These are phyloP conservation scores for Saturnia japonica DNA, from an alignment of 2,888 invertebrate species.

Conservation along the genomic window DNA sequence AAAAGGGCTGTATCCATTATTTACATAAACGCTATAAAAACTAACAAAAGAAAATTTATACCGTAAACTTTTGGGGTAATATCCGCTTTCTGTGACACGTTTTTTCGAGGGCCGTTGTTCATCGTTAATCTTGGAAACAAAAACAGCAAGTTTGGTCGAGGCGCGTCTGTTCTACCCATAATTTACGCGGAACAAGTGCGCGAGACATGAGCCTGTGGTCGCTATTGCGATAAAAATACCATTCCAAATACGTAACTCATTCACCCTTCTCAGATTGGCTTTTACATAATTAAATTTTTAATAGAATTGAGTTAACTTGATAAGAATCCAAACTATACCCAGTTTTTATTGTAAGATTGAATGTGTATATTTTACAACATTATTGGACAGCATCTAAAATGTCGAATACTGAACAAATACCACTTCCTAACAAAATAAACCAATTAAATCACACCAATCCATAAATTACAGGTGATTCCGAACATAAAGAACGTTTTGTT, in stretches of 20 bases:
- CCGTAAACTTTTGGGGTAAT: slow-evolving; percentile 71
- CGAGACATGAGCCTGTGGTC: slow-evolving; percentile 64
- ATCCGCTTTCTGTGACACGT: slow-evolving; percentile 75
- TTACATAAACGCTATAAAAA: slow-evolving; percentile 66
- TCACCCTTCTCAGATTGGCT: slow-evolving; percentile 13
- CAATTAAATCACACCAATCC: background rate
- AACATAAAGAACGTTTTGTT: background rate
- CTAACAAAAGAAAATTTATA: slow-evolving; percentile 71
- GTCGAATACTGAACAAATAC: too few species aligned
- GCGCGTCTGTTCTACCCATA: slow-evolving; percentile 65
- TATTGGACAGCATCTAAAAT: too few species aligned
- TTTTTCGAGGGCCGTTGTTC: slow-evolving; percentile 76
- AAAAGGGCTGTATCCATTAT: slow-evolving; percentile 62
- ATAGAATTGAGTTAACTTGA: too few species aligned
- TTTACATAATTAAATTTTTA: slow-evolving; percentile 13
- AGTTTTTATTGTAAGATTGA: too few species aligned
- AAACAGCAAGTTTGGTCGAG: slow-evolving; percentile 72
- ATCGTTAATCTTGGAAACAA: slow-evolving; percentile 80
- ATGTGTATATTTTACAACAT: too few species aligned
- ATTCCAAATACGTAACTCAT: slow-evolving; percentile 35
- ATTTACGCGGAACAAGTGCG: slow-evolving; percentile 72
- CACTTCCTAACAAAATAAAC: too few species aligned
- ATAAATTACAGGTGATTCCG: background rate
- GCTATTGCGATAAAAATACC: slow-evolving; percentile 50
- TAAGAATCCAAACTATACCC: too few species aligned